phyloP scores from a whole-genome alignment of 1,140 invertebrate genomes.

The Pantala flavescens region DNA sequence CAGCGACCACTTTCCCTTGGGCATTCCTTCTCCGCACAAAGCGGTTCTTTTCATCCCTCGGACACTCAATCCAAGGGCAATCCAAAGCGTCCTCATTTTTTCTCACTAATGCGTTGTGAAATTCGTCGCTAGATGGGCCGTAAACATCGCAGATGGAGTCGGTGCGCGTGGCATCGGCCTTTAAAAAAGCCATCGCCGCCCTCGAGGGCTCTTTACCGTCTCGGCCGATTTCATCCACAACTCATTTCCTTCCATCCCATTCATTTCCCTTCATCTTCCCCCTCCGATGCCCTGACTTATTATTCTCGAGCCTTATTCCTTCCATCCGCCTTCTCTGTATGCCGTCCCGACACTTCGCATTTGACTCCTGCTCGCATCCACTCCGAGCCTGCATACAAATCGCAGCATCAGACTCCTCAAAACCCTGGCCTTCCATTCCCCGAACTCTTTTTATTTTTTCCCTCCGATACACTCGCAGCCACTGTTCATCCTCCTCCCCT shows the following conservation, averaged over 20 bases:
- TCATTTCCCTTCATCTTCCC: background rate
- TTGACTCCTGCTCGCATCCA: background rate
- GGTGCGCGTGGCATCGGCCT: no score
- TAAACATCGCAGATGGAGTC: background rate
- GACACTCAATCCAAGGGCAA: no score
- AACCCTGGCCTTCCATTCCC: slow-evolving; percentile 2
- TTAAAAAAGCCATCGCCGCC: no score
- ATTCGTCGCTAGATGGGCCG: background rate
- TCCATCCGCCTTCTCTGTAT: background rate
- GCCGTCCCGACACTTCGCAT: background rate
- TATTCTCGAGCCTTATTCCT: background rate
- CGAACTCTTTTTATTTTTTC: background rate
- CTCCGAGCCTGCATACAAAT: slow-evolving; percentile 2
- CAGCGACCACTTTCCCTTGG: no score
- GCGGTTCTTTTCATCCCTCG: no score
- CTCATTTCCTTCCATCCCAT: background rate
- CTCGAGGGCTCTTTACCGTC: background rate
- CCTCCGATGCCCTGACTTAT: background rate
- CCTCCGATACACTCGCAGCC: background rate
- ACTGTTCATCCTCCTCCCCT: no score
- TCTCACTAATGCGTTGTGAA: background rate
- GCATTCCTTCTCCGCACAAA: no score
- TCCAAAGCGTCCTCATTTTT: background rate
- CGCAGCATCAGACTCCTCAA: background rate
- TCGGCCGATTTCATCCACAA: background rate